phyloP scores from a whole-genome alignment of 2,797 vertebrate species.

The Podargus strigoides region DNA sequence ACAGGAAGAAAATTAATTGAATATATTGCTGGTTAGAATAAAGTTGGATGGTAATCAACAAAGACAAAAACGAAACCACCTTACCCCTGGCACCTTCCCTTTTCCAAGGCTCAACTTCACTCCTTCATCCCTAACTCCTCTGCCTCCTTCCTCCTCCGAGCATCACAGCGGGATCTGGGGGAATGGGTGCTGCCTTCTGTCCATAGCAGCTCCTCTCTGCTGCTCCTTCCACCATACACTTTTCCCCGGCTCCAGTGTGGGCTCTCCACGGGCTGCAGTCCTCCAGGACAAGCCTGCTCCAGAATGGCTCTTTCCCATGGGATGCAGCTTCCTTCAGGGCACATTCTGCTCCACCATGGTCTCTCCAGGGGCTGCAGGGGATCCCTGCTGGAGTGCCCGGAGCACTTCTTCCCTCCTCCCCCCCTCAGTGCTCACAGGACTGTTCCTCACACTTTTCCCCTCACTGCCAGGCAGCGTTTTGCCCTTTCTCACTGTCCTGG shows the following conservation, averaged over 20 bases:
- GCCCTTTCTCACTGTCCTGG: neutral
- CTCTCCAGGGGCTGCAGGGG: neutral
- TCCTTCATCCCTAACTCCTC: neutral
- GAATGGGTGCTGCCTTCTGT: neutral
- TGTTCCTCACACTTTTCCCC: neutral
- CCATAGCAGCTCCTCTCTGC: neutral
- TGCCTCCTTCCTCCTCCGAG: neutral
- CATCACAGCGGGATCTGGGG: neutral
- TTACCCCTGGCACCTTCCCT: neutral
- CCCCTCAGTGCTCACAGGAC: rapidly evolving
- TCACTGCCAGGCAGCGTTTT: rapidly evolving
- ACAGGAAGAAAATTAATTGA: neutral
- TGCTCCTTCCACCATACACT: neutral
- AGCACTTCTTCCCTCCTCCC: neutral
- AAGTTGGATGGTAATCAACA: neutral
- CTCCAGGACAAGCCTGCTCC: neutral
- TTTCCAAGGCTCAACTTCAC: neutral
- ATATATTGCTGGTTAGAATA: neutral
- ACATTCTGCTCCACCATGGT: neutral
- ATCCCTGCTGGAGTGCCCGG: rapidly evolving
- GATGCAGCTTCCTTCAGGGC: neutral
- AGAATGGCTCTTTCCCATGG: too few relatives aligned
- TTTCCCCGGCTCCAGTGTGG: neutral
- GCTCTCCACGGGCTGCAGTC: neutral
- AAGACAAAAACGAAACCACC: neutral